A percentile compares a stretch with the other conserved stretches of the same genome.
These are phyloP conservation scores for Pseudopipra pipra DNA, from an alignment of 2,113 vertebrate genomes.

Conservation along the genomic window DNA sequence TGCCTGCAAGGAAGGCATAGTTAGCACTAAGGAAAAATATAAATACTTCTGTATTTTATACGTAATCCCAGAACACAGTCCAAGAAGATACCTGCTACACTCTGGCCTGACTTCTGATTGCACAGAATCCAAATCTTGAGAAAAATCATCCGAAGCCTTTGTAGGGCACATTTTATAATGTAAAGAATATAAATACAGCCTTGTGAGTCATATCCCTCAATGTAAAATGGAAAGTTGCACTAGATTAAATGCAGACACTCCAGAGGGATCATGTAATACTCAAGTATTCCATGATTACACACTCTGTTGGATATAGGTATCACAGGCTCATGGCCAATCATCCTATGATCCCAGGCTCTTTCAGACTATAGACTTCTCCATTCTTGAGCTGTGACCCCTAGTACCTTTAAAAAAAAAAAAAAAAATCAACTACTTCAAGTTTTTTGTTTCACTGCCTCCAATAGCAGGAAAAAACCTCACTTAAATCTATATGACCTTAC, in stretches of 20 bases:
- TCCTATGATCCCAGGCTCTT: not conserved
- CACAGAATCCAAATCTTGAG: conserved; percentile 26
- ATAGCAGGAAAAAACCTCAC: not conserved
- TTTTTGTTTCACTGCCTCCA: not conserved
- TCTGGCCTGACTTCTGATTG: not conserved
- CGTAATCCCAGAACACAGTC: not conserved
- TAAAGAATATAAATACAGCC: not conserved
- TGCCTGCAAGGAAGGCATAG: not conserved
- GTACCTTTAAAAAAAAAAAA: not conserved
- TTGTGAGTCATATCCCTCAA: not conserved
- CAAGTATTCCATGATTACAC: not conserved
- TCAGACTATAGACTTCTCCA: not conserved
- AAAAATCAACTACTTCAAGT: not conserved
- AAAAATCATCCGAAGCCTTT: conserved; percentile 29
- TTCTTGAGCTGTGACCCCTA: not conserved
- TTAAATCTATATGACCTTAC: not conserved
- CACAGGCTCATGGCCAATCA: not conserved
- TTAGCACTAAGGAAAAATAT: not conserved
- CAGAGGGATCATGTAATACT: not conserved
- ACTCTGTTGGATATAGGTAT: not conserved
- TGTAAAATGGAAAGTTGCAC: not conserved
- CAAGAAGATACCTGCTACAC: not conserved
- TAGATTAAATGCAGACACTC: not conserved
- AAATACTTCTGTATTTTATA: not conserved
- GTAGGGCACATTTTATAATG: not conserved